Evolutionary conservation across 2,888 invertebrate species (phyloP), one percentile per base, ranked within the genome.

Genomic region (Apantesis nais): DNA sequence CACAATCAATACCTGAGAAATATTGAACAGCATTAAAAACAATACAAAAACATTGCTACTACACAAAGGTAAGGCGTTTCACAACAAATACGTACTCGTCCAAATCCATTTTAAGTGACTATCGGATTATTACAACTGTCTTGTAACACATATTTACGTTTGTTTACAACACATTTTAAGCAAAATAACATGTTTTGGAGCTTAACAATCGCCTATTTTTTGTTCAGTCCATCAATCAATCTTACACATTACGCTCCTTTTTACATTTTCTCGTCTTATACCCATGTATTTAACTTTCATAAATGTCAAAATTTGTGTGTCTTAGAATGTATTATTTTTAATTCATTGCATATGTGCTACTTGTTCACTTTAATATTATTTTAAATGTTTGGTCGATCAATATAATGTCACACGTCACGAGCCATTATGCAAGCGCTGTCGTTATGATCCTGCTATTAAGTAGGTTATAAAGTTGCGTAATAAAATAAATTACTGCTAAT

Each of bases 141-240:
- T 74, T 60, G 67, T 25, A 68, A 55, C 66, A 73, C 74, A 72
- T 76, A 66, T 67, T 52, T 67, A 61, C 65, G 22, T 66, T 31
- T 29, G 7, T 0, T n/a, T 34, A 74, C 65, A 68, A 76, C 66
- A 69, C 60, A 67, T 67, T 74, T 71, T 12, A 63, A 78, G 73
- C 29, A 34, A 73, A 73, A 71, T 66, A 78, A 25, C 83, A 81
- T 82, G 52, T 71, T 81, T 78, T 66, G 62, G 34, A 64, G 62
- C 64, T 64, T 68, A 62, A 72, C 37, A 58, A 72, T 67, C 71
- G 48, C 73, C 66, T 74, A 60, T 63, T 77, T 78, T 71, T 68
- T 62, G 61, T 52, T 41, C 8, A 67, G 41, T 63, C 37, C 62
- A 60, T 70, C 70, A 71, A 81, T 81, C 83, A 81, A 82, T 81